Evolutionary conservation across 2,113 vertebrate genomes (phyloP), one percentile per base, ranked within the genome.

Genomic region (Nibea albiflora): DNA sequence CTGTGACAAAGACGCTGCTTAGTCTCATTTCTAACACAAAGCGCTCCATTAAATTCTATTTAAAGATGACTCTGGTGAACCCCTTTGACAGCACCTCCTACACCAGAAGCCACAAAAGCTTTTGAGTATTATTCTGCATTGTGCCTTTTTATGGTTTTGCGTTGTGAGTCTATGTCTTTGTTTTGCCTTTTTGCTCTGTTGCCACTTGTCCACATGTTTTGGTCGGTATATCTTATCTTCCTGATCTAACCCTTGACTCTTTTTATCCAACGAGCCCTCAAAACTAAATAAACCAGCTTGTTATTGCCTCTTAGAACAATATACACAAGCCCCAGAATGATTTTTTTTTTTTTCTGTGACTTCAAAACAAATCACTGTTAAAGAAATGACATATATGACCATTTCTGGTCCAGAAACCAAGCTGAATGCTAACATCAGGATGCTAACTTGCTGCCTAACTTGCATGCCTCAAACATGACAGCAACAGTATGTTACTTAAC

Each of bases 11-110:
- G 70, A 91, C 39, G 81, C 83, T 82, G 78, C 87, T 91, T 85
- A 86, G 80, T 87, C 87, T 81, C 62, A 52, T 83, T 86, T 83
- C 76, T 28, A 73, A 72, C 80, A 88, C 86, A 89, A 92, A 92
- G 83, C 26, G 44, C 58, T 87, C 81, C 80, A 89, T 91, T 92
- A 89, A 87, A 85, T 72, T 84, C 63, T 73, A 78, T 92, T 92
- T 90, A 90, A 84, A 87, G 79, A 86, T 50, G 65, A 46, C 85
- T 80, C 66, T n/a, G 78, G 56, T 84, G 73, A 86, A 90, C 81
- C 85, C 66, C 57, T 78, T 76, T 90, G 76, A 92, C 84, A 80
- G 77, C 56, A 44, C 73, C 81, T 79, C 80, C 84, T 67, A 86
- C 88, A 77, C 83, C 50, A 0, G 39, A 73, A 53, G 47, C 28